Base-by-base conservation (phyloP, 2,113 vertebrate genomes). In the Grallaria varia region DNA sequence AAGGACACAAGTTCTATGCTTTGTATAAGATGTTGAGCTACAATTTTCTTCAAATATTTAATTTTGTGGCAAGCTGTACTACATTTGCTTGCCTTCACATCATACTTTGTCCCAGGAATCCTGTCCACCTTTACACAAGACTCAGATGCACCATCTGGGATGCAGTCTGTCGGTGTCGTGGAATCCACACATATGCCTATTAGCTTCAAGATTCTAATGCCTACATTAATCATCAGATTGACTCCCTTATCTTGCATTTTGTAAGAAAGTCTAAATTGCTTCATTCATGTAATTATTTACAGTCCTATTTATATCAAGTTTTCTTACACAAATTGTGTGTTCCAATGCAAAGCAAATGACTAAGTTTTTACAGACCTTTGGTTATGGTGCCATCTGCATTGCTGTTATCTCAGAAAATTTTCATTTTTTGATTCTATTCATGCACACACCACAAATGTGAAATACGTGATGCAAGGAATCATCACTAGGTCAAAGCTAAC, bases 211-310 rank as follows among this genome's bases (percentile, higher is more conserved):
- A 77, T 87, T 79, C 42, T 87, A 89, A 84, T 68, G 68, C 52
- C 78, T 75, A 71, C 28, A 79, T 91, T 94, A 95, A 91, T 96
- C 84, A 93, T 82, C 91, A 71, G 50, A 73, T 68, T 62, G 55
- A 75, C 66, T 96, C 35, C 47, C 23, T 83, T 66, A 67, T 79
- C 76, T 47, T 95, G 66, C 31, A n/a, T 89, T 92, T 89, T 90
- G 45, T 18, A 73, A 92, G 83, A 90, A 95, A 35, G 72, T 13
- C 64, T 64, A 60, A 78, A 84, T 73, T 73, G 37, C 50, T 94
- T 93, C 88, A 77, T 94, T 95, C 88, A 35, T 79, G 45, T 91
- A 93, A 91, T 94, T 95, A 90, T 90, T 95, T 92, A 66, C 64
- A 73, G 15, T 74, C 71, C 33, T 37, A 53, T 91, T 95, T 93